Evolutionary conservation across 2,113 vertebrate genomes (phyloP).

Genomic region (Chionomys nivalis): DNA sequence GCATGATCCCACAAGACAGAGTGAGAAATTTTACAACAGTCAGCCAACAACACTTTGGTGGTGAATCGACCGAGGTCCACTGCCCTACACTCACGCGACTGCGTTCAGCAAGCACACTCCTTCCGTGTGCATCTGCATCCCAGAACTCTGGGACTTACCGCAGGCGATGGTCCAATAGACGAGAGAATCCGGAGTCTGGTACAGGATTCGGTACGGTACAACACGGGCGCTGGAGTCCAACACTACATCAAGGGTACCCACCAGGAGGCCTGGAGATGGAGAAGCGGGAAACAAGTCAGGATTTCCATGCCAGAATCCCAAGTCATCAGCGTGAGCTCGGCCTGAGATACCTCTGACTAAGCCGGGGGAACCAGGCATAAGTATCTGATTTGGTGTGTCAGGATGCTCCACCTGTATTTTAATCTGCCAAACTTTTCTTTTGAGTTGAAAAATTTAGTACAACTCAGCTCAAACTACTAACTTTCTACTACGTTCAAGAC

Average conservation of each 20-base stretch:
- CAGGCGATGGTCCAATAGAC: constrained; percentile 97
- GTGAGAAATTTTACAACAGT: not conserved
- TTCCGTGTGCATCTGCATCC: not conserved
- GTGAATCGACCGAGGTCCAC: not conserved
- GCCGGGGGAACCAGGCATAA: not conserved
- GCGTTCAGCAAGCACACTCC: not conserved
- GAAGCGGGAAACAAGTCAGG: constrained; percentile 35
- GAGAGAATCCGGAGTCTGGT: constrained; percentile 97
- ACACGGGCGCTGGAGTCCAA: constrained; percentile 97
- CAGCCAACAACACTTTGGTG: not conserved
- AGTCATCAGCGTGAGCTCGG: accelerated
- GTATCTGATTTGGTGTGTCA: not conserved
- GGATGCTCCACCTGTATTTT: not conserved
- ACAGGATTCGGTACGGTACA: constrained; percentile 96
- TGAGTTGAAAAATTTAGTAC: not conserved
- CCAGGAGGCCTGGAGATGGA: constrained; percentile 91
- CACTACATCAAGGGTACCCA: constrained; percentile 97
- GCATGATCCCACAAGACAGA: not conserved
- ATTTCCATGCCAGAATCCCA: not conserved
- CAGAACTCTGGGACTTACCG: constrained; percentile 87
- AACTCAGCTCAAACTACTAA: not conserved
- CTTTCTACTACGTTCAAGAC: not conserved
- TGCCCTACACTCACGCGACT: not conserved
- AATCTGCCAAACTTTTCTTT: not conserved
- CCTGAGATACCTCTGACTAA: not conserved